These are phyloP conservation scores for Helicorthomorpha holstii DNA, from an alignment of 1,140 invertebrate genomes.

Conservation along the genomic window DNA sequence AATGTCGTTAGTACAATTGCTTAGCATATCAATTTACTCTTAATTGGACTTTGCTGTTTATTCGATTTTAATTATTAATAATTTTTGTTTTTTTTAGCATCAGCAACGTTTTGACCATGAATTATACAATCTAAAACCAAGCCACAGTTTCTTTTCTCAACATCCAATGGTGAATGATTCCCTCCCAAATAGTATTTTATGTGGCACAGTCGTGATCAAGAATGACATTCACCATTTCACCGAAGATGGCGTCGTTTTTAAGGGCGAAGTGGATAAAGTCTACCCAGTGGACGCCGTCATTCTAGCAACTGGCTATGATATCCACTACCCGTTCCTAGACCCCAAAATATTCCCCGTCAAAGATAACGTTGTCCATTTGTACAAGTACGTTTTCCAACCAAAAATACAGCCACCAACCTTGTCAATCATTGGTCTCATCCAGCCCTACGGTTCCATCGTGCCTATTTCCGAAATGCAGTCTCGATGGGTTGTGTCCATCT, in stretches of 20 bases:
- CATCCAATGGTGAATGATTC: conserved; percentile 38
- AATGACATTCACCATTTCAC: conserved; percentile 23
- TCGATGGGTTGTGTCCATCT: conserved; percentile 20
- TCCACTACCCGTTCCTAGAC: conserved; percentile 25
- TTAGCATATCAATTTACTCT: no score
- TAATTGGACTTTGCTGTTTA: no score
- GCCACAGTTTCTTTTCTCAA: conserved; percentile 27
- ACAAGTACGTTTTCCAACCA: neutral
- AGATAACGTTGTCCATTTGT: neutral
- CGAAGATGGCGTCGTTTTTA: conserved; percentile 21
- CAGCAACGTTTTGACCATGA: conserved; percentile 30
- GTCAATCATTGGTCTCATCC: conserved; percentile 32
- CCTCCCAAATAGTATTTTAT: conserved; percentile 31
- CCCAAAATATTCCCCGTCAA: neutral
- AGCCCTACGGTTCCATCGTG: conserved; percentile 31
- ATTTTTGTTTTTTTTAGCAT: conserved; percentile 6
- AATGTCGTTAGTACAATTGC: no score
- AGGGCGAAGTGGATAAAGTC: conserved; percentile 17
- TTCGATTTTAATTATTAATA: no score
- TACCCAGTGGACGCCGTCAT: conserved; percentile 22
- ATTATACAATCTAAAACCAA: conserved; percentile 27
- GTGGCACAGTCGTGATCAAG: conserved; percentile 27
- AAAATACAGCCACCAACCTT: conserved; percentile 17
- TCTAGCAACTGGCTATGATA: conserved; percentile 27
- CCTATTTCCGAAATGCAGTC: conserved; percentile 34